Conservation (phyloP, 2,113 vertebrate species). For the Rhynchomys soricoides region DNA sequence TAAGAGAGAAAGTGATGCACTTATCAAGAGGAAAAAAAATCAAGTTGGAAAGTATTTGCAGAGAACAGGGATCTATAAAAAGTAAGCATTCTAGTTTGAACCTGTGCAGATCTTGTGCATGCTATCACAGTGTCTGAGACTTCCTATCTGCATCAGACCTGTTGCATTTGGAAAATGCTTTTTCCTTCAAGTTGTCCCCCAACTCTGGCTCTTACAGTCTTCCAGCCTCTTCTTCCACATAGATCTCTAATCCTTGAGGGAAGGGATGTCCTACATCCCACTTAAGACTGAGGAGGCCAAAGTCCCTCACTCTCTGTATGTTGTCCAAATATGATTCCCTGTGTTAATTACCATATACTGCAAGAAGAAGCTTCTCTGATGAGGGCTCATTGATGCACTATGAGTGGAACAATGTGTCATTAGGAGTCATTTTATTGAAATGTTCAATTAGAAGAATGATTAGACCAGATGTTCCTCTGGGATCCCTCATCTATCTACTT, state of each 20-base stretch:
- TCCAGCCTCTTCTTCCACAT: background rate
- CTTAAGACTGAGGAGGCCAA: background rate
- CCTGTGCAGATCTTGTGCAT: background rate
- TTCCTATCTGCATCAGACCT: background rate
- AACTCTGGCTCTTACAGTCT: background rate
- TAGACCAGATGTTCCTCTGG: background rate
- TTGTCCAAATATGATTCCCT: background rate
- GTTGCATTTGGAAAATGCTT: background rate
- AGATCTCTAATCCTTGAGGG: background rate
- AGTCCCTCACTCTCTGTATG: background rate
- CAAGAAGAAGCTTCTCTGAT: background rate
- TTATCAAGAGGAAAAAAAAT: background rate
- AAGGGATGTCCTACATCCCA: background rate
- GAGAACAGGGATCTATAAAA: slow-evolving; percentile 31
- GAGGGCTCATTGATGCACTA: background rate
- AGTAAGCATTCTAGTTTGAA: background rate
- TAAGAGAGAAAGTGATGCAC: background rate
- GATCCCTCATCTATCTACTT: background rate
- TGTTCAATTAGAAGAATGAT: background rate
- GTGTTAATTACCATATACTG: background rate
- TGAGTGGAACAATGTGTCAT: no score
- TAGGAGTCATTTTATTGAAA: background rate
- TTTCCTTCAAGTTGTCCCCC: background rate
- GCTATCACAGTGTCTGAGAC: background rate
- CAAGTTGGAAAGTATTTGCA: background rate